Conservation (phyloP, 2,113 vertebrate species). For the Sprattus sprattus region DNA sequence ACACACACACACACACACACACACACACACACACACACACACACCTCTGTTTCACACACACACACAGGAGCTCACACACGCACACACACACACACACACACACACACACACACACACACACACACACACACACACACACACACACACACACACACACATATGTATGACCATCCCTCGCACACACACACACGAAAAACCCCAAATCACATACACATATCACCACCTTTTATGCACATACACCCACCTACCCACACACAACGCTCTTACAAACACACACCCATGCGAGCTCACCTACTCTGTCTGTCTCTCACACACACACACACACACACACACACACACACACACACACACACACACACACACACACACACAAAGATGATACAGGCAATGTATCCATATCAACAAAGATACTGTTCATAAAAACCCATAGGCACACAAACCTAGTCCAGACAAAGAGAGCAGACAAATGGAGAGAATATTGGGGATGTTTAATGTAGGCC, state of each 20-base stretch:
- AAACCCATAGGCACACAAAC: too few species aligned
- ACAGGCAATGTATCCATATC: not conserved
- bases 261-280: not conserved
- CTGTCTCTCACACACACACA: conserved; percentile 9
- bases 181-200: not conserved
- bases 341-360: not conserved
- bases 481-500: not conserved
- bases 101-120: not conserved
- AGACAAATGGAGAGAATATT: not conserved
- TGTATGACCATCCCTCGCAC: not conserved
- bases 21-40: conserved; percentile 30
- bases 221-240: conserved; percentile 23
- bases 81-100: not conserved
- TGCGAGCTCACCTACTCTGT: too few species aligned
- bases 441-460: not conserved
- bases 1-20: conserved; percentile 36
- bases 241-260: not conserved
- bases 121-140: conserved; percentile 16
- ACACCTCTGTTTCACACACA: conserved; percentile 18
- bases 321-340: not conserved
- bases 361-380: not conserved
- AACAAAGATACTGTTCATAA: too few species aligned
- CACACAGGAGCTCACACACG: not conserved
- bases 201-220: not conserved
- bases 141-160: conserved; percentile 26